Percentiles rank a stretch among this genome's conserved stretches.
phyloP scores from a whole-genome alignment of 2,797 vertebrate species.

The Caiman crocodilus region DNA sequence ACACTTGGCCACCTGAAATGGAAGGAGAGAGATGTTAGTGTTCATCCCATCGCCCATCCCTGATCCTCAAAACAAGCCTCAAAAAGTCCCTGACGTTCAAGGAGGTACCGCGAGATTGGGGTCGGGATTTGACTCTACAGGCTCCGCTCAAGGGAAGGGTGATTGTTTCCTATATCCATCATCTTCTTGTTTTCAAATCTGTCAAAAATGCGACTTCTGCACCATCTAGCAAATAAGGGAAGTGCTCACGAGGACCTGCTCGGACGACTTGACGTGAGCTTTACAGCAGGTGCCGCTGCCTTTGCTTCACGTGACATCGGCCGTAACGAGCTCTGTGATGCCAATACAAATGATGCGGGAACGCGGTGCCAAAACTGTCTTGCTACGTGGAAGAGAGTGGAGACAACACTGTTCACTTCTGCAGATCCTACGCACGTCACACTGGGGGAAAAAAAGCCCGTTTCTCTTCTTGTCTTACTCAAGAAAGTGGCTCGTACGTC shows the following conservation, averaged over 20 bases:
- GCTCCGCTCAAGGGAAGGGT: not conserved
- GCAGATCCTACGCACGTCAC: not conserved
- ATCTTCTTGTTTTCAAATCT: not conserved
- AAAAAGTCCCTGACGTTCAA: not conserved
- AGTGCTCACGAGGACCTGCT: not conserved
- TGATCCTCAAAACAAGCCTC: not conserved
- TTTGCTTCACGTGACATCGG: not conserved
- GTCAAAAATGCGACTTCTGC: not conserved
- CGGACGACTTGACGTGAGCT: not conserved
- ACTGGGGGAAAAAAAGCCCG: too few relatives aligned
- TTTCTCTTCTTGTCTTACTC: too few relatives aligned
- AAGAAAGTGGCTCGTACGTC: too few relatives aligned
- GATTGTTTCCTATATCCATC: not conserved
- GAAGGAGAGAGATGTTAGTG: not conserved
- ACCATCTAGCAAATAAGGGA: not conserved
- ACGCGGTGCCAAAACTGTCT: not conserved
- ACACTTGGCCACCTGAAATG: constrained; percentile 85
- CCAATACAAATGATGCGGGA: not conserved
- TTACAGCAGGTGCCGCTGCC: not conserved
- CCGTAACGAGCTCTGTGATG: not conserved
- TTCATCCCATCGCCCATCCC: not conserved
- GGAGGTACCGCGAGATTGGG: too few relatives aligned
- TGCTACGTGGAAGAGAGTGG: not conserved
- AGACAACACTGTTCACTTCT: accelerated
- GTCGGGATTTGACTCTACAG: not conserved